phyloP scores from a whole-genome alignment of 2,113 vertebrate species.

The Pipa parva region DNA sequence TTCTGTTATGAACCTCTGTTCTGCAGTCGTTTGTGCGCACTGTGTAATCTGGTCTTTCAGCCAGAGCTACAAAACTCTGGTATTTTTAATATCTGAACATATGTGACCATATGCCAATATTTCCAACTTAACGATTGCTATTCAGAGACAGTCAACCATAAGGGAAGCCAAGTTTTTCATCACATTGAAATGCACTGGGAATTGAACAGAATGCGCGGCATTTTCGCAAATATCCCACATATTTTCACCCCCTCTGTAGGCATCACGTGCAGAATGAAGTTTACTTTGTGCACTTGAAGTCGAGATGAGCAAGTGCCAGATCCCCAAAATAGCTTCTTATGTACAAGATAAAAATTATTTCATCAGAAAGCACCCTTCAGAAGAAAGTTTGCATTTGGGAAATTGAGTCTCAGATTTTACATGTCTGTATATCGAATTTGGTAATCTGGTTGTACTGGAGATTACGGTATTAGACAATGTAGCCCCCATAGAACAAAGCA shows the following conservation, averaged over 20 bases:
- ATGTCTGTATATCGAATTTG: too few relatives aligned
- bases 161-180: conserved; percentile 24
- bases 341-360: neutral
- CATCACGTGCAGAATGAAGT: neutral
- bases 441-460: too few relatives aligned
- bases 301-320: neutral
- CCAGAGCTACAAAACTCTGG: neutral
- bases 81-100: conserved; percentile 35
- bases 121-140: conserved; percentile 7
- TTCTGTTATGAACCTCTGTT: neutral
- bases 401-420: too few relatives aligned
- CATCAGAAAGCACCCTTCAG: too few relatives aligned
- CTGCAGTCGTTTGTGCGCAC: neutral
- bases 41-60: neutral
- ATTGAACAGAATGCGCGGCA: neutral
- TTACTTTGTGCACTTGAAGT: neutral
- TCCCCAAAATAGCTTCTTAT: neutral
- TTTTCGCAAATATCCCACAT: conserved; percentile 12
- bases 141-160: conserved; percentile 30
- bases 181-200: conserved; percentile 5
- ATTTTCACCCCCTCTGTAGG: conserved; percentile 1
- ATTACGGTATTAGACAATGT: too few relatives aligned
- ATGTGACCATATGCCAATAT: conserved; percentile 28
- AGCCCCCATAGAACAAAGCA: too few relatives aligned
- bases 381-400: too few relatives aligned